A percentile compares a stretch with the other conserved stretches of the same genome.
Evolutionary conservation across 2,888 invertebrate genomes (phyloP).

Genomic region (Hoplodrina blanda): DNA sequence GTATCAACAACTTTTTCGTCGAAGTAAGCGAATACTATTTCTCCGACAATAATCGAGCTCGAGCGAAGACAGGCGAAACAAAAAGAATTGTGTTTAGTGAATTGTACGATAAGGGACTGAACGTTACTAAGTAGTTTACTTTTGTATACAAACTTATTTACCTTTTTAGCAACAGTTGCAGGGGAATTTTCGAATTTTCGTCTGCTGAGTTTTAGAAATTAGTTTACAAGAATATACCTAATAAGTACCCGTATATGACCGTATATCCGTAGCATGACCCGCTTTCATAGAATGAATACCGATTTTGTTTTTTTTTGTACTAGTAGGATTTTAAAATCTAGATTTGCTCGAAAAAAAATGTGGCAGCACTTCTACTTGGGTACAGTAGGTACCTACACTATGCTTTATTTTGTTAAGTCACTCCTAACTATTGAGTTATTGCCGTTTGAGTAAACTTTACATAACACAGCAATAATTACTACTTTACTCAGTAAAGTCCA

Average conservation of each 20-base stretch:
- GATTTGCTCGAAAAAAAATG: no score
- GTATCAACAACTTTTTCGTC: slow-evolving; percentile 53
- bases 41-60: slow-evolving; percentile 33
- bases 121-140: slow-evolving; percentile 24
- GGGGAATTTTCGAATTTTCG: no score
- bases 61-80: slow-evolving; percentile 44
- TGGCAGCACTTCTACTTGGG: no score
- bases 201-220: no score
- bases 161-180: neutral
- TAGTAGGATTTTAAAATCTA: no score
- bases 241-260: no score
- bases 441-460: neutral
- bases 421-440: neutral
- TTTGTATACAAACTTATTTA: slow-evolving; percentile 18
- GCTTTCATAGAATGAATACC: no score
- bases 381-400: no score
- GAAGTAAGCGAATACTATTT: slow-evolving; percentile 48
- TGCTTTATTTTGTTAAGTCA: neutral
- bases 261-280: no score
- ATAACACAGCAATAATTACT: neutral
- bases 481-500: slow-evolving; percentile 8
- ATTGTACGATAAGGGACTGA: slow-evolving; percentile 33
- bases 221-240: no score
- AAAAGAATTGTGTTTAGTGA: slow-evolving; percentile 48
- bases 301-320: no score